Evolutionary conservation across 1,140 invertebrate genomes (phyloP).

Genomic region (Drosophila pallidifrons): DNA sequence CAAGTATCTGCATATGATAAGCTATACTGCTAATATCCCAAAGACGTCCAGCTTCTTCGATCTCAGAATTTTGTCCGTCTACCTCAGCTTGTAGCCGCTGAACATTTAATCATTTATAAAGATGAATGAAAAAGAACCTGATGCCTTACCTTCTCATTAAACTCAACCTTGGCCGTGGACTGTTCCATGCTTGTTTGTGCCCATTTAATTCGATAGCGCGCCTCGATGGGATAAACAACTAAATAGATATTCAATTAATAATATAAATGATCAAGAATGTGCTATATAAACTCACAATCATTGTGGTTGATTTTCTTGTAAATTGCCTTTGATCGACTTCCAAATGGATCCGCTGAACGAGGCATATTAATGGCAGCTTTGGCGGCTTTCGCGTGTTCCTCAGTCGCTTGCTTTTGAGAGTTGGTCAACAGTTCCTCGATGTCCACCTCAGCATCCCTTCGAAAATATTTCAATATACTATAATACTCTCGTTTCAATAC

Average conservation of each 20-base stretch:
- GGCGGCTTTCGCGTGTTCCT: slow-evolving; percentile 1
- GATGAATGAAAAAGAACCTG: no score
- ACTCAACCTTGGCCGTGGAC: background rate
- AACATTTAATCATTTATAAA: no score
- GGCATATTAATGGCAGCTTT: background rate
- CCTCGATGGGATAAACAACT: slow-evolving; percentile 54
- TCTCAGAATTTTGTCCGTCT: background rate
- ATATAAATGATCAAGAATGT: background rate
- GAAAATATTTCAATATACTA: no score
- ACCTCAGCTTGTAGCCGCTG: slow-evolving; percentile 12
- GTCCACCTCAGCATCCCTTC: slow-evolving; percentile 46
- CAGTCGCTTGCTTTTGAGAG: slow-evolving; percentile 10
- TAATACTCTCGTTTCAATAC: background rate
- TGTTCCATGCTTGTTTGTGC: slow-evolving; percentile 46
- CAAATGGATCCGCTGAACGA: slow-evolving; percentile 9
- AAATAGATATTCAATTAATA: no score
- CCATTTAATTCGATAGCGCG: slow-evolving; percentile 55
- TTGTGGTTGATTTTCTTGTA: background rate
- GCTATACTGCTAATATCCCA: background rate
- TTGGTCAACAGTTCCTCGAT: slow-evolving; percentile 38
- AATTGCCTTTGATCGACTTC: background rate
- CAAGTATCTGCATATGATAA: slow-evolving; percentile 15
- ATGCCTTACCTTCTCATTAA: slow-evolving; percentile 2
- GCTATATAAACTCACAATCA: slow-evolving; percentile 11
- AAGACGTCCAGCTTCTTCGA: background rate